Evolutionary conservation across 1,140 invertebrate species (phyloP).

Genomic region (Anoplophora glabripennis): DNA sequence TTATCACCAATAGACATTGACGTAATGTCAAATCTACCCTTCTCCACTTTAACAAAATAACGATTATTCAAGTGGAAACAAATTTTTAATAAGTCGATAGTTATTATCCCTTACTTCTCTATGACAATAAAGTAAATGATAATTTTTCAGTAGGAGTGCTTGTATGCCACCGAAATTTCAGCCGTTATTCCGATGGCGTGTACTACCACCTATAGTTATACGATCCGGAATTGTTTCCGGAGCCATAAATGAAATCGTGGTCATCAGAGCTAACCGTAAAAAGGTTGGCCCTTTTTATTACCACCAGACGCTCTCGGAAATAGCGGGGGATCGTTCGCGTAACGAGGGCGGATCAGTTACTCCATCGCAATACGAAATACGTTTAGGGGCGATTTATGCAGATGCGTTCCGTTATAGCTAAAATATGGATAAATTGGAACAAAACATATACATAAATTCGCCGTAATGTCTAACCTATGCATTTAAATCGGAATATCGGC

Average conservation of each 20-base stretch:
- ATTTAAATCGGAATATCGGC: conserved; percentile 8
- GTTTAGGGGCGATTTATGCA: neutral
- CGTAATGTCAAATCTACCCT: too few species aligned
- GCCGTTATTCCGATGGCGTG: too few species aligned
- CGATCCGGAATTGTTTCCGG: conserved; percentile 12
- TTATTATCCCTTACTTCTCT: too few species aligned
- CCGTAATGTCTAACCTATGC: neutral
- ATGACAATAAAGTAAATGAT: too few species aligned
- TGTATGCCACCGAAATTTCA: too few species aligned
- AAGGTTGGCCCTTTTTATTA: conserved; percentile 15
- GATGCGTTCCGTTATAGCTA: conserved; percentile 1
- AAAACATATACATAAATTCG: neutral
- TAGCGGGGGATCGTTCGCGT: neutral
- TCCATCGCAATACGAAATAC: neutral
- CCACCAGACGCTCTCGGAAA: neutral
- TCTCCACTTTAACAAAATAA: too few species aligned
- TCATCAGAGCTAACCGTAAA: conserved; percentile 13
- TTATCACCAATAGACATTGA: neutral
- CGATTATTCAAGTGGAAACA: too few species aligned
- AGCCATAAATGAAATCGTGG: conserved; percentile 15
- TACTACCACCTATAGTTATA: too few species aligned
- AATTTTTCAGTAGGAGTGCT: too few species aligned
- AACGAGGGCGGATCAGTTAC: neutral
- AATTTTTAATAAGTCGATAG: too few species aligned
- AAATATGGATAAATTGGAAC: neutral